Evolutionary conservation across 92 coral and sea anemone genomes (phyloP).

Genomic region (Porites evermanni): DNA sequence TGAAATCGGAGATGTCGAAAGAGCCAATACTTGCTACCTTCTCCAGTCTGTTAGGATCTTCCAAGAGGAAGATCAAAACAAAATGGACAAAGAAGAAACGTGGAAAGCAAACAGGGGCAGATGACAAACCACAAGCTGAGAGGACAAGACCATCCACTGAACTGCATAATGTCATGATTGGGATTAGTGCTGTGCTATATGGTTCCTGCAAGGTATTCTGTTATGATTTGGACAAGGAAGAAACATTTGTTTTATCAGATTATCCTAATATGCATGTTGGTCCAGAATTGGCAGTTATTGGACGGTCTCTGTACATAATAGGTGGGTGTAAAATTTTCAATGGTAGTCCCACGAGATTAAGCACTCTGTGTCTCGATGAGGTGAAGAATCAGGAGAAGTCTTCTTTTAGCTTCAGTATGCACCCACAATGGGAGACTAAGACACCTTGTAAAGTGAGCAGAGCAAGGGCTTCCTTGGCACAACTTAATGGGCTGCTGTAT

Average conservation of each 20-base stretch:
- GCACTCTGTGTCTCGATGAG: constrained; percentile 61
- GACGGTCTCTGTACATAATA: constrained; percentile 71
- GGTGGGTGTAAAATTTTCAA: constrained; percentile 33
- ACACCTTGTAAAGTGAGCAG: constrained; percentile 69
- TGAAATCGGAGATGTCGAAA: constrained; percentile 36
- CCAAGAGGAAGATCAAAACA: constrained; percentile 40
- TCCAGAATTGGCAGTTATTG: constrained; percentile 67
- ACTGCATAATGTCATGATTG: constrained; percentile 63
- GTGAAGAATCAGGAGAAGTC: constrained; percentile 40
- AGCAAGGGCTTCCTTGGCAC: constrained; percentile 56
- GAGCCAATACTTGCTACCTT: constrained; percentile 49
- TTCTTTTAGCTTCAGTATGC: neutral
- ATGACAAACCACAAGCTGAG: neutral
- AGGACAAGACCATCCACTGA: constrained; percentile 65
- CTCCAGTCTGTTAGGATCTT: constrained; percentile 1
- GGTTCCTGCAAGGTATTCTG: constrained; percentile 74
- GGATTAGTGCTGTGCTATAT: constrained; percentile 53
- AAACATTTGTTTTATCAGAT: constrained; percentile 60
- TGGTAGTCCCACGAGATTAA: constrained; percentile 56
- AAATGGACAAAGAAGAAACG: constrained; percentile 35
- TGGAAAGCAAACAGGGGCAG: constrained; percentile 27
- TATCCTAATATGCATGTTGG: constrained; percentile 59
- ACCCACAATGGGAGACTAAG: constrained; percentile 68
- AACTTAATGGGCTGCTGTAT: constrained; percentile 65
- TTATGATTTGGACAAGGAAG: constrained; percentile 74